Conservation (phyloP, 1,140 invertebrate genomes). For the Heliconius hewitsoni region DNA sequence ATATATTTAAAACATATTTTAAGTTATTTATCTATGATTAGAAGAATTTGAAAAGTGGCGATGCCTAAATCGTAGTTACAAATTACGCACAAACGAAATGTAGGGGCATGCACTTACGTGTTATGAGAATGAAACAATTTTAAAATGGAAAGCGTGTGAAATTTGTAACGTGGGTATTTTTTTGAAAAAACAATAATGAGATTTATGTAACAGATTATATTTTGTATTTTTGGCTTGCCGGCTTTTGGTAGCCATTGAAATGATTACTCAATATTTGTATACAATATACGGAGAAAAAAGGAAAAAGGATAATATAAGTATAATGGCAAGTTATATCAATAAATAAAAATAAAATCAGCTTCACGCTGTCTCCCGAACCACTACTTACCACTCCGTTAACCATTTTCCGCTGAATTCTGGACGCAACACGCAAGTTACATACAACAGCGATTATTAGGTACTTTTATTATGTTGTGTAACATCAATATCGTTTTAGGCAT, state of each 20-base stretch:
- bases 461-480: too few species aligned
- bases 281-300: too few species aligned
- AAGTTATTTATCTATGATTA: background rate
- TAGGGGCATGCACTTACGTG: background rate
- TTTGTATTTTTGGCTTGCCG: background rate
- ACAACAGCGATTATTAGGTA: too few species aligned
- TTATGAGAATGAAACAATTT: conserved; percentile 8
- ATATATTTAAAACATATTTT: background rate
- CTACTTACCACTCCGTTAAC: too few species aligned
- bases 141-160: conserved; percentile 39
- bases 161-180: conserved; percentile 27
- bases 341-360: too few species aligned
- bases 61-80: background rate
- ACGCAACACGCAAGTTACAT: too few species aligned
- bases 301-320: too few species aligned
- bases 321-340: too few species aligned
- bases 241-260: background rate
- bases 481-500: too few species aligned
- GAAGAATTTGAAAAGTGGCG: background rate
- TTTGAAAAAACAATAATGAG: conserved; percentile 18
- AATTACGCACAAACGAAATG: background rate
- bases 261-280: too few species aligned
- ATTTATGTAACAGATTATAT: conserved; percentile 19
- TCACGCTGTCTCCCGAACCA: too few species aligned
- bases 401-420: too few species aligned